A percentile compares a stretch with the other conserved stretches of the same genome.
Conservation (phyloP, 2,797 vertebrate genomes). For the Xenentodon cancila region DNA sequence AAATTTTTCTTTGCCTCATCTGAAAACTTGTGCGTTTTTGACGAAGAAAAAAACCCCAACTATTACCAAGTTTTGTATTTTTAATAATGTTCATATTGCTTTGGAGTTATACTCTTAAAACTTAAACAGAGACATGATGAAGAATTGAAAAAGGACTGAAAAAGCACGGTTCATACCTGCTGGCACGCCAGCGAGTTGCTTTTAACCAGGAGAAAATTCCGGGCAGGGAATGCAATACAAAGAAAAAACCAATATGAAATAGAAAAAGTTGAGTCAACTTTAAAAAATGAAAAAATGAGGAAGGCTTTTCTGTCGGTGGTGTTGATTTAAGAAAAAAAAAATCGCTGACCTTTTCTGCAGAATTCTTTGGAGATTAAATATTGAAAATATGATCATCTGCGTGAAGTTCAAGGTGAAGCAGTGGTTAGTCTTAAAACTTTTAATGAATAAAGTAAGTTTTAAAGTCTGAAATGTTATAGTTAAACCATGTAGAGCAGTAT, state of each 20-base stretch:
- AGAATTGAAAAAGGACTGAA: constrained; percentile 35
- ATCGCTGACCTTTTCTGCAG: constrained; percentile 17
- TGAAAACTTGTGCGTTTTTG: neutral
- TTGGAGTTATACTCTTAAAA: constrained; percentile 31
- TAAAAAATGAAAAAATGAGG: neutral
- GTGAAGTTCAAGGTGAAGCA: too few relatives aligned
- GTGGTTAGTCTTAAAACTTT: too few relatives aligned
- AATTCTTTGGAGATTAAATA: constrained; percentile 3
- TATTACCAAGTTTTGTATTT: constrained; percentile 18
- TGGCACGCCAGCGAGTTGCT: constrained; percentile 54
- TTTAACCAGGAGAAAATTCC: constrained; percentile 49
- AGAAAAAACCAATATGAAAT: constrained; percentile 56
- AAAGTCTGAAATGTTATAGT: too few relatives aligned
- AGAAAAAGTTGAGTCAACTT: constrained; percentile 43
- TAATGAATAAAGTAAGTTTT: too few relatives aligned
- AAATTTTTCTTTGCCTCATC: neutral
- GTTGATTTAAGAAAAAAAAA: constrained; percentile 40
- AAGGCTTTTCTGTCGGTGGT: neutral
- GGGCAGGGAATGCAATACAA: constrained; percentile 40
- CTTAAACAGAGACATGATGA: constrained; percentile 30
- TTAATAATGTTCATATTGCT: constrained; percentile 23
- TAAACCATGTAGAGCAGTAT: too few relatives aligned
- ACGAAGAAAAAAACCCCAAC: neutral
- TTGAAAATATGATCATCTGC: too few relatives aligned
- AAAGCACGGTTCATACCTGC: constrained; percentile 21